Conservation (phyloP, 1,140 invertebrate genomes). For the Ylistrum balloti region DNA sequence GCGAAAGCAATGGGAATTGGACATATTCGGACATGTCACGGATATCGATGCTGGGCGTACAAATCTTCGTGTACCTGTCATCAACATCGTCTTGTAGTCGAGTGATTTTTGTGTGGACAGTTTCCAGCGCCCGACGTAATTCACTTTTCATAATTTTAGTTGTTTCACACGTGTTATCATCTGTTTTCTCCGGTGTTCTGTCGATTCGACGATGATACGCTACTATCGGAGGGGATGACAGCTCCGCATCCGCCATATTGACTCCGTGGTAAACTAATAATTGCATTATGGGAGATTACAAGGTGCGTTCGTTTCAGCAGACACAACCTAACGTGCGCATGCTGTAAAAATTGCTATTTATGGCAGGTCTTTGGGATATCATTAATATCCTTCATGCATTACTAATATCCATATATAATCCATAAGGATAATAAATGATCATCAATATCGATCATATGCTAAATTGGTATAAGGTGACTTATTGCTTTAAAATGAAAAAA, state of each 20-base stretch:
- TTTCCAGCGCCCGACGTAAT: slow-evolving; percentile 53
- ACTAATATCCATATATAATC: too few relatives aligned
- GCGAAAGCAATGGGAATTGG: neutral
- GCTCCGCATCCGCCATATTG: slow-evolving; percentile 49
- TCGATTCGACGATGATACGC: slow-evolving; percentile 54
- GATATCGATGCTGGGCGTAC: neutral
- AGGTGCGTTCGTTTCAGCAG: neutral
- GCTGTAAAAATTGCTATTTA: too few relatives aligned
- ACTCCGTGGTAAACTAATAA: slow-evolving; percentile 61
- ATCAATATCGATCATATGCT: too few relatives aligned
- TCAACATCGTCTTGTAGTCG: slow-evolving; percentile 57
- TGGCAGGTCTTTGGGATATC: too few relatives aligned
- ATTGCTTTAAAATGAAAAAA: too few relatives aligned
- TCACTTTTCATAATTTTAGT: slow-evolving; percentile 55
- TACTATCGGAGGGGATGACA: slow-evolving; percentile 48
- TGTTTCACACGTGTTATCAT: slow-evolving; percentile 30
- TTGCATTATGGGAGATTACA: slow-evolving; percentile 50
- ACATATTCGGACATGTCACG: neutral
- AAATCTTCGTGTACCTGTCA: slow-evolving; percentile 51
- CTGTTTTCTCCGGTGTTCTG: slow-evolving; percentile 58
- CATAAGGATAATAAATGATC: too few relatives aligned
- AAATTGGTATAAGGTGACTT: too few relatives aligned
- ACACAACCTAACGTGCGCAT: too few relatives aligned
- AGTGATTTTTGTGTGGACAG: slow-evolving; percentile 47
- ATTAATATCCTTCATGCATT: too few relatives aligned